A percentile compares a stretch with the other conserved stretches of the same genome.
These are phyloP conservation scores for Zaprionus davidi DNA, from an alignment of 1,140 invertebrate genomes.

Conservation along the genomic window DNA sequence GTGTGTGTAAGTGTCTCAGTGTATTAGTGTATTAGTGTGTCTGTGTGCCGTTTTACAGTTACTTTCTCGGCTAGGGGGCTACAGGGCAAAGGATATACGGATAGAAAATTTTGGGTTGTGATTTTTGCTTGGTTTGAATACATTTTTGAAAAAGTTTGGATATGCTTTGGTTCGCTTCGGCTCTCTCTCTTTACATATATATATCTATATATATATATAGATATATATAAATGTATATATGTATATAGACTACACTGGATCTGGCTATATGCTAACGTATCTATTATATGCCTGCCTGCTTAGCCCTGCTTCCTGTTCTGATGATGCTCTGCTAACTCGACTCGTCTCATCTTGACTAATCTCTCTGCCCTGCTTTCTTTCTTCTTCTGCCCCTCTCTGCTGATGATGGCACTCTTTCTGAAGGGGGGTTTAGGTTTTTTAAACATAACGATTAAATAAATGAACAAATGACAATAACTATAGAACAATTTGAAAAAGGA, in stretches of 20 bases:
- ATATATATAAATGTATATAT: neutral
- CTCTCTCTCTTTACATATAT: neutral
- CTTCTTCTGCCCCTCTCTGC: neutral
- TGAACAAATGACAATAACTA: conserved; percentile 26
- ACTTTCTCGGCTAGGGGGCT: neutral
- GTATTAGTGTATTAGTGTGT: neutral
- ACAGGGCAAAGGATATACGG: conserved; percentile 7
- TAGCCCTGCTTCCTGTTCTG: neutral
- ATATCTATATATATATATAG: too few species aligned
- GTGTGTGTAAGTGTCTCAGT: neutral
- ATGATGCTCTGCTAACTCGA: neutral
- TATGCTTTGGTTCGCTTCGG: conserved; percentile 52
- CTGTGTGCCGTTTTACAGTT: neutral
- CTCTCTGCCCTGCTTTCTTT: neutral
- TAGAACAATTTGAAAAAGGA: conserved; percentile 55
- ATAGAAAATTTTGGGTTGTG: neutral
- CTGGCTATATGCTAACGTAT: conserved; percentile 6
- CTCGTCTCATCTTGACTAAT: neutral
- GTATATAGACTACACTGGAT: neutral
- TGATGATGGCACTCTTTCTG: conserved; percentile 10
- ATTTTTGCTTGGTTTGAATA: neutral
- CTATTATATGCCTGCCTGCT: neutral
- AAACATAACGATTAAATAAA: conserved; percentile 30
- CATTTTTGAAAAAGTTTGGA: conserved; percentile 65
- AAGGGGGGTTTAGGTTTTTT: too few species aligned